A percentile compares a stretch with the other conserved stretches of the same genome.
phyloP scores from a whole-genome alignment of 2,113 vertebrate genomes.

The Hypomesus transpacificus region DNA sequence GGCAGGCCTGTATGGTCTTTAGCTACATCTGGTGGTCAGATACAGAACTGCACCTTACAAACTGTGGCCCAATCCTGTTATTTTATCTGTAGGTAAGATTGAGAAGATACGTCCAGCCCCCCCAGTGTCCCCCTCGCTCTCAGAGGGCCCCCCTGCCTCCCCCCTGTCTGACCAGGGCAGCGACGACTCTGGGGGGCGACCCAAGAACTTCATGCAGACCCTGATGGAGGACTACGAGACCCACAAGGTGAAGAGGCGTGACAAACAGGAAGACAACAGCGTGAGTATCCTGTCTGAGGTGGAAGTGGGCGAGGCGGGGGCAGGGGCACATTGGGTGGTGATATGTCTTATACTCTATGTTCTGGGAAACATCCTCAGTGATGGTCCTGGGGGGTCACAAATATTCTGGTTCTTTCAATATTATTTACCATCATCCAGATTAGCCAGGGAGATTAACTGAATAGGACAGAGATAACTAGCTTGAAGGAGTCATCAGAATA shows the following conservation, averaged over 20 bases:
- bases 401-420: no score
- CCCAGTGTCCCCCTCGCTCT: slow-evolving; percentile 81
- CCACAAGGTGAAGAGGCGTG: slow-evolving; percentile 92
- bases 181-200: slow-evolving; percentile 81
- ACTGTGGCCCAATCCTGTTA: neutral
- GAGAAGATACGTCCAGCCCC: slow-evolving; percentile 84
- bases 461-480: no score
- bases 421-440: no score
- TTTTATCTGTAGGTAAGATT: slow-evolving; percentile 84
- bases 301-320: no score
- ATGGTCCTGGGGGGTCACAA: no score
- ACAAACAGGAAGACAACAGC: slow-evolving; percentile 90
- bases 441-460: no score
- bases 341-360: no score
- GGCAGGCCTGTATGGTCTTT: no score
- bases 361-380: no score
- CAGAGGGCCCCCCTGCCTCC: slow-evolving; percentile 76
- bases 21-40: no score
- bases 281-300: slow-evolving; percentile 73
- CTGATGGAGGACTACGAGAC: slow-evolving; percentile 96
- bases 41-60: neutral
- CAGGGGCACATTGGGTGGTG: no score
- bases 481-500: no score
- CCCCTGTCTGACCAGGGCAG: slow-evolving; percentile 72
- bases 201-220: slow-evolving; percentile 97